phyloP scores from a whole-genome alignment of 2,113 vertebrate genomes.

The Seriola aureovittata region DNA sequence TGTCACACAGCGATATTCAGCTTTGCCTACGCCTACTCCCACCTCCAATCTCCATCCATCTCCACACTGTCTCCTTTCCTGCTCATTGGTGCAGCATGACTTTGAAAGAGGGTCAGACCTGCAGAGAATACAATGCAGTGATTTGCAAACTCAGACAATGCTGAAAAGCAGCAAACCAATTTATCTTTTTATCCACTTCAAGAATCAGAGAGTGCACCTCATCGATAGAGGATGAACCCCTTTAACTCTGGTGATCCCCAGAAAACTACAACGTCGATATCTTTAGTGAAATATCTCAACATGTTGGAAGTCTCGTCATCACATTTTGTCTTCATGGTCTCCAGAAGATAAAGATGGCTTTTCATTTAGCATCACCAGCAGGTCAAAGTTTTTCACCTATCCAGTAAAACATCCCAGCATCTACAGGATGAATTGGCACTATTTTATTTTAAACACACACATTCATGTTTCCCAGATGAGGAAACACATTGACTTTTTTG shows the following conservation, averaged over 20 bases:
- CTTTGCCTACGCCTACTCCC: neutral
- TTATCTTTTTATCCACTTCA: neutral
- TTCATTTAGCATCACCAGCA: no score
- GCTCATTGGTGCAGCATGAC: slow-evolving; percentile 10
- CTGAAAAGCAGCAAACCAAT: slow-evolving; percentile 1
- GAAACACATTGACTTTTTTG: neutral
- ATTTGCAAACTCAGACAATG: neutral
- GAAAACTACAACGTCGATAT: no score
- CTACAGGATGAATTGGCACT: no score
- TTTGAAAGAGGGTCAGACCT: slow-evolving; percentile 14
- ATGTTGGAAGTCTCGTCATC: neutral
- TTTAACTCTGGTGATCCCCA: neutral
- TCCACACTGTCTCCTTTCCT: slow-evolving; percentile 20
- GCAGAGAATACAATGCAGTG: neutral
- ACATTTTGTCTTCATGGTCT: neutral
- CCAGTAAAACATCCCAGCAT: no score
- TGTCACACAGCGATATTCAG: slow-evolving; percentile 32
- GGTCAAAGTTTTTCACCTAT: no score
- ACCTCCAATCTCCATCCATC: slow-evolving; percentile 16
- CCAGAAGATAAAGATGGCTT: neutral
- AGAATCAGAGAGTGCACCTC: neutral
- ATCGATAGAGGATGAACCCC: neutral
- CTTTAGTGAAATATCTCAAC: no score
- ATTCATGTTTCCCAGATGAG: no score
- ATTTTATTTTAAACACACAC: no score